A percentile compares a stretch with the other conserved stretches of the same genome.
phyloP scores from a whole-genome alignment of 2,113 vertebrate species.

The Suncus etruscus region DNA sequence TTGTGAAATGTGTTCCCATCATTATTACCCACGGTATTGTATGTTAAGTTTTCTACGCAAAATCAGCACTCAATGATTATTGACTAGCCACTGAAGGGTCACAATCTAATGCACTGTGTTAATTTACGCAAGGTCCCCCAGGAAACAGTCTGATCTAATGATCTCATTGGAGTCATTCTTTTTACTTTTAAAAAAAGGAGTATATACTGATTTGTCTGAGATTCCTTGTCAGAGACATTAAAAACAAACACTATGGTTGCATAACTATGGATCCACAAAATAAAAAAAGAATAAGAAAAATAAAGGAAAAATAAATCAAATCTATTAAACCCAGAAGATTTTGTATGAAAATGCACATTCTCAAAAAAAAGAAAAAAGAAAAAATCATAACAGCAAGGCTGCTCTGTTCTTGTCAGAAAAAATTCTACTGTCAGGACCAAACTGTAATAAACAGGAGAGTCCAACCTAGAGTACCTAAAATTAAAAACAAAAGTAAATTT shows the following conservation, averaged over 20 bases:
- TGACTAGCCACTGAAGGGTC: neutral
- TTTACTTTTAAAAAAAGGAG: slow-evolving; percentile 1
- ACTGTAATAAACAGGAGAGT: neutral
- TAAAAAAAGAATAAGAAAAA: neutral
- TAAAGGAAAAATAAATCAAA: neutral
- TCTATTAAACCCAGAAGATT: neutral
- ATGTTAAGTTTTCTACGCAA: neutral
- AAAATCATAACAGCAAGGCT: neutral
- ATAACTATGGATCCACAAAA: neutral
- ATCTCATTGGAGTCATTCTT: neutral
- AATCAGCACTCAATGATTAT: neutral
- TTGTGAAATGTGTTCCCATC: slow-evolving; percentile 37
- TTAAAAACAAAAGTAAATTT: slow-evolving; percentile 66
- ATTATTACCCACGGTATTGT: neutral
- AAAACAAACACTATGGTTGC: neutral
- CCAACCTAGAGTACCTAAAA: slow-evolving; percentile 48
- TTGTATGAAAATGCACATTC: neutral
- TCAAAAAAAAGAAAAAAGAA: neutral
- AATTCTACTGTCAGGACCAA: neutral
- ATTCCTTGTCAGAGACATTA: neutral
- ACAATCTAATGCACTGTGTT: slow-evolving; percentile 24
- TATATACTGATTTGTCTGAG: neutral
- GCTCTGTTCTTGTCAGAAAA: slow-evolving; percentile 40
- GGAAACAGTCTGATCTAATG: neutral
- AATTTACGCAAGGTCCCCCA: neutral